Evolutionary conservation across 1,140 invertebrate species (phyloP), one percentile per base, ranked within the genome.

Genomic region (Ectropis grisescens): DNA sequence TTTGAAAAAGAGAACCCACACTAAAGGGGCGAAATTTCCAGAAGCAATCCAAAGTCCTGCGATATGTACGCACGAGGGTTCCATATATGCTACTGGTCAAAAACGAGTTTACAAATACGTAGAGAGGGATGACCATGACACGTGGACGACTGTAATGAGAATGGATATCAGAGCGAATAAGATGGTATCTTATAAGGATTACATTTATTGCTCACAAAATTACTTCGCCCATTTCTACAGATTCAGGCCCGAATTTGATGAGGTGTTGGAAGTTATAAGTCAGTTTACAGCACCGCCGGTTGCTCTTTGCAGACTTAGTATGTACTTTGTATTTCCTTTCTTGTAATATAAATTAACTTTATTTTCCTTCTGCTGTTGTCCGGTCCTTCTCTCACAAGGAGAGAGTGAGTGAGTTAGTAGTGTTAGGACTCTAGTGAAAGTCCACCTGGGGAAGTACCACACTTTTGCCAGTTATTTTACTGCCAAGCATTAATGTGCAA

Each of bases 151-250:
- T n/a, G 40, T 68, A 11, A 33, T 60, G 2, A 24, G 37, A 2
- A 58, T 60, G 26, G 54, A 68, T n/a, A 61, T 74, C 11, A 55
- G 61, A 31, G 45, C 53, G 13, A 65, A 41, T 27, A 59, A 46
- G 27, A 58, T 79, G 45, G 32, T 54, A 0, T 65, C 70, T 11
- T 66, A 48, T 32, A 70, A 60, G 35, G 56, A 57, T 2, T 68
- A 68, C 33, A 70, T 75, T 25, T 75, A 74, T 33, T 69, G 65
- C 27, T 57, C 54, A 2, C 74, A 79, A 33, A 60, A 47, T 36
- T 75, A 67, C 37, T 76, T 72, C 32, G 68, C 46, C 12, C 49
- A 65, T 22, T 16, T 79, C 13, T 68, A 68, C 30, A 59, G 69
- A 28, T 74, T 79, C 38, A 45, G 27, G 22, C 69, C 71, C 3